phyloP scores from a whole-genome alignment of 2,888 invertebrate species.

The Apantesis nais region DNA sequence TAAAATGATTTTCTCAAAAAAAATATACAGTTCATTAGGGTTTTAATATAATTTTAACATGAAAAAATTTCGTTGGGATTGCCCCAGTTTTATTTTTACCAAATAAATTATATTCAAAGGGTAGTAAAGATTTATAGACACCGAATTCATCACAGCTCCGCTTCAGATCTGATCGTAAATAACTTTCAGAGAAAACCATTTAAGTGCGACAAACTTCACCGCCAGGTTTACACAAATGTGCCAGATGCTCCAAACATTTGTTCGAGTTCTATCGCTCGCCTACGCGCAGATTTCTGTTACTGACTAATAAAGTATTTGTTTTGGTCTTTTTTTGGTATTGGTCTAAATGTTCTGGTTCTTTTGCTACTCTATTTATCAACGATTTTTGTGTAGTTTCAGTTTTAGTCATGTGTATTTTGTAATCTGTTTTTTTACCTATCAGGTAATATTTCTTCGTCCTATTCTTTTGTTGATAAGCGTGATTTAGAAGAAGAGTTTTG shows the following conservation, averaged over 20 bases:
- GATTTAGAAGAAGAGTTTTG: no score
- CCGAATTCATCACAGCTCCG: slow-evolving; percentile 6
- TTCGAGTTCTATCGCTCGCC: neutral
- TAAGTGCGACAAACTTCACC: slow-evolving; percentile 15
- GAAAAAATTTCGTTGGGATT: neutral
- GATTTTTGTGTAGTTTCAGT: no score
- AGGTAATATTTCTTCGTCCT: no score
- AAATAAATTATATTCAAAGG: neutral
- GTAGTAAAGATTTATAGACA: neutral
- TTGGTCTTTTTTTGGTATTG: neutral
- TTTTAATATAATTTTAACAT: no score
- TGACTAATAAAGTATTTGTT: neutral
- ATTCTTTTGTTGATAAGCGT: no score
- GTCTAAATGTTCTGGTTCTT: neutral
- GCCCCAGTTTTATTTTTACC: neutral
- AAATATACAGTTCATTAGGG: neutral
- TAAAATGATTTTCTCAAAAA: neutral
- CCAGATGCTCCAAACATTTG: slow-evolving; percentile 15
- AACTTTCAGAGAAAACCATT: slow-evolving; percentile 14
- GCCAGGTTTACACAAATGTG: slow-evolving; percentile 14
- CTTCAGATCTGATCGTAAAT: slow-evolving; percentile 14
- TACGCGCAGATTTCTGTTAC: neutral
- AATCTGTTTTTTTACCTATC: no score
- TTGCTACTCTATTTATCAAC: neutral
- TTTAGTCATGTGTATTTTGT: no score